phyloP scores from a whole-genome alignment of 2,113 vertebrate genomes.

The Sciurus niger region DNA sequence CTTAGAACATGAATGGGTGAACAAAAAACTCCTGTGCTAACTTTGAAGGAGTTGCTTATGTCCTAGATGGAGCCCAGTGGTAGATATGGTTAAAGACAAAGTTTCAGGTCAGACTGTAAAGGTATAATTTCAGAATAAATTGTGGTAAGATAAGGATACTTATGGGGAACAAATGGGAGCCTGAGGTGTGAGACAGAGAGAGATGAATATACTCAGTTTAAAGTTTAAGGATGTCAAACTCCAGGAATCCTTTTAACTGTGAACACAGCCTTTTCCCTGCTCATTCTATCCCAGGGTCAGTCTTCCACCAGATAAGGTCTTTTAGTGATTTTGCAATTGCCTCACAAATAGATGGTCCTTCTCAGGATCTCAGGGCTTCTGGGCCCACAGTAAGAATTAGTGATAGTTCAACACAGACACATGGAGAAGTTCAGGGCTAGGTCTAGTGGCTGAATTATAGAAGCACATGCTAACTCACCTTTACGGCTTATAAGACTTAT shows the following conservation, averaged over 20 bases:
- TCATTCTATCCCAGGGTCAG: background rate
- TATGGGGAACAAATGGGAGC: background rate
- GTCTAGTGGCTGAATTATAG: background rate
- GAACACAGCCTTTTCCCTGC: background rate
- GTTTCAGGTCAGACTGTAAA: background rate
- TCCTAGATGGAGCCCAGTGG: background rate
- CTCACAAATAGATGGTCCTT: background rate
- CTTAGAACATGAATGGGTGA: background rate
- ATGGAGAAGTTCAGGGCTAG: background rate
- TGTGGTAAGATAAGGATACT: background rate
- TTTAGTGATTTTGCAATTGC: background rate
- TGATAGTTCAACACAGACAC: background rate
- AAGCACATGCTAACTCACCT: background rate
- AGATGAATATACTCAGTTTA: background rate
- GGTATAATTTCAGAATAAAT: background rate
- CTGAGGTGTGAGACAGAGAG: background rate
- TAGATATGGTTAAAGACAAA: background rate
- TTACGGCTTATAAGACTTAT: background rate
- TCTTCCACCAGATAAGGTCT: background rate
- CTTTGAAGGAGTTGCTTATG: background rate
- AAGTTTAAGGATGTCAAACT: background rate
- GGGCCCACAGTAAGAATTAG: background rate
- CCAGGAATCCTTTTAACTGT: background rate
- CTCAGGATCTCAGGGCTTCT: background rate
- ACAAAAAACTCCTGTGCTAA: background rate